Evolutionary conservation across 1,140 invertebrate species (phyloP), one percentile per base, ranked within the genome.

Genomic region (Helicoverpa zea): DNA sequence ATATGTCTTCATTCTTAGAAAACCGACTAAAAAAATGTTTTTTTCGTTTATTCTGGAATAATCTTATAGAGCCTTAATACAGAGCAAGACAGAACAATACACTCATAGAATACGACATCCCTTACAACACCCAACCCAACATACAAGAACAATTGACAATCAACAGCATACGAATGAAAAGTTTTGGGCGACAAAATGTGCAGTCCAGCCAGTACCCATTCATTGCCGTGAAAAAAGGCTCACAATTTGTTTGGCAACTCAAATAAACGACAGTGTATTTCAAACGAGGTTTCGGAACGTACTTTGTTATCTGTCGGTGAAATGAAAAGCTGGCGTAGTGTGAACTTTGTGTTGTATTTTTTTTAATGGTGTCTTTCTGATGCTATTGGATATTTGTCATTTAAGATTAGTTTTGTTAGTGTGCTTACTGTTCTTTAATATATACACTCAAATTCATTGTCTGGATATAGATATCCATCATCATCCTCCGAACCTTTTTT

Each of bases 241-340:
- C 35, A 16, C 74, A 77, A 77, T 77, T 77, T 77, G 74, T 77
- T 77, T 77, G 59, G 58, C 58, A 64, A 64, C 74, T 77, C 59
- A 77, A 77, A 77, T 77, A 77, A 77, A 77, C 74, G 74, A 77
- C 74, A 77, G 74, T 77, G 59, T 64, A 77, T 52, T 51, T 47
- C 59, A 73, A 73, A 73, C 70, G 70, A 77, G 59, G 52, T 77
- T 64, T 52, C 52, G 13, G 18, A 14, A 5, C 59, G 59, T 51
- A 77, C 49, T 64, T 77, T 77, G 59, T 77, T 77, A 77, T 64
- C 74, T 77, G 23, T 23, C 64, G 13, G 47, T 58, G 35, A 16
- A 75, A 59, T 61, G 73, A 61, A 75, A 75, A 75, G 52, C 73
- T 58, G 56, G 58, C 70, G 51, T 58, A 58, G 70, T 58, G 70